phyloP scores from a whole-genome alignment of 2,888 invertebrate species.

The Pardosa pseudoannulata region DNA sequence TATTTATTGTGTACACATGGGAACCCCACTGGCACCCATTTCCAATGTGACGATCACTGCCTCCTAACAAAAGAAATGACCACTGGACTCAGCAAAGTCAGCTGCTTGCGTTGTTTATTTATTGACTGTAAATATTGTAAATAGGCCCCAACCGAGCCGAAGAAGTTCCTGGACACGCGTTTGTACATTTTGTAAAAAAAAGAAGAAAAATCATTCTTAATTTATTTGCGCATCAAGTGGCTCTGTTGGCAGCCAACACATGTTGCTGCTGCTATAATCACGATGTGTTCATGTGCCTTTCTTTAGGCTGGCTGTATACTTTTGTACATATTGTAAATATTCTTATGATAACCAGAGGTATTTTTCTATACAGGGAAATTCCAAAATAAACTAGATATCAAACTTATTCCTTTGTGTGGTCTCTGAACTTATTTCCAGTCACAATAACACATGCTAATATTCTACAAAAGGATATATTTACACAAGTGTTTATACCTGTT shows the following conservation, averaged over 20 bases:
- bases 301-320: constrained; percentile 40
- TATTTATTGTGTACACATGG: constrained; percentile 17
- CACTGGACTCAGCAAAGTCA: constrained; percentile 36
- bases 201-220: constrained; percentile 20
- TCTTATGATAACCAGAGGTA: too few relatives aligned
- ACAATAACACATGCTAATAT: too few relatives aligned
- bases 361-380: constrained; percentile 72
- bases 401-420: too few relatives aligned
- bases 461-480: too few relatives aligned
- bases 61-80: constrained; percentile 2
- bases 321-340: neutral
- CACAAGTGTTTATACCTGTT: too few relatives aligned
- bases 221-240: constrained; percentile 54
- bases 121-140: constrained; percentile 70
- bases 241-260: constrained; percentile 38
- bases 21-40: constrained; percentile 27
- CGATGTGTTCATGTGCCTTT: constrained; percentile 58
- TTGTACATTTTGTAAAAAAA: constrained; percentile 36
- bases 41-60: constrained; percentile 45
- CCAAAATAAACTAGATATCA: constrained; percentile 70
- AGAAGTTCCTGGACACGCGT: constrained; percentile 44
- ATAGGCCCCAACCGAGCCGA: constrained; percentile 61
- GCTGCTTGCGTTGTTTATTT: constrained; percentile 45
- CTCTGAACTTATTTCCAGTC: too few relatives aligned
- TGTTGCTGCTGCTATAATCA: constrained; percentile 20